Evolutionary conservation across 1,140 invertebrate genomes (phyloP), one percentile per base, ranked within the genome.

Genomic region (Drosophila quadrilineata): DNA sequence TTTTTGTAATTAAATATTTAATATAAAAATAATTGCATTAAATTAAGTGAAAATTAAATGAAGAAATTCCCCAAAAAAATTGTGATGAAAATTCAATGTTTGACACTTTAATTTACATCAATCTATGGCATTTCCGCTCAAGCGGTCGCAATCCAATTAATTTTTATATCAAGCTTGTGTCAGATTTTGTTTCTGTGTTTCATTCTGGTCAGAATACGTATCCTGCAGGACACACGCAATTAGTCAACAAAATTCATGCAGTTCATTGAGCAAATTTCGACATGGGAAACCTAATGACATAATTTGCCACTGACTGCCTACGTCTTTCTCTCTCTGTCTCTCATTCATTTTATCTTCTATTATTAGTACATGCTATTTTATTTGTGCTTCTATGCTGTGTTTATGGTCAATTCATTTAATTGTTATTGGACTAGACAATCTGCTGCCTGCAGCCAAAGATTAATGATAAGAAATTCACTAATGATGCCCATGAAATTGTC

Each of bases 241-340:
- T 82, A 82, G 79, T 84, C 77, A 73, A 69, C 67, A 63, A 76
- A 77, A 84, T 84, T 46, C 56, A 46, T 73, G 66, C 77, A 82
- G 79, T 74, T 85, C 74, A 82, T 64, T 82, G 70, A 62, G 49
- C 77, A 82, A 65, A 82, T 77, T 82, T 59, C 58, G 59, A 72
- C 73, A 65, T 46, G 69, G 36, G 41, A n/a, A 66, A 66, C 63
- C 77, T 84, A 82, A 84, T 82, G 77, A 56, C 79, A 82, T 84
- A 82, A 82, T 84, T 77, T 82, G 79, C 73, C 57, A 67, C 56
- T 64, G 46, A 73, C 76, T 71, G 50, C 8, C 9, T 8, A 16
- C 26, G 3, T 33, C 29, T 9, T 10, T 8, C 16, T 8, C 36
- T 24, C 9, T 33, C 10, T 26, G 2, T 19, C 21, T 29, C 29